Evolutionary conservation across 2,797 vertebrate species (phyloP), one percentile per base, ranked within the genome.

Genomic region (Smutsia gigantea): DNA sequence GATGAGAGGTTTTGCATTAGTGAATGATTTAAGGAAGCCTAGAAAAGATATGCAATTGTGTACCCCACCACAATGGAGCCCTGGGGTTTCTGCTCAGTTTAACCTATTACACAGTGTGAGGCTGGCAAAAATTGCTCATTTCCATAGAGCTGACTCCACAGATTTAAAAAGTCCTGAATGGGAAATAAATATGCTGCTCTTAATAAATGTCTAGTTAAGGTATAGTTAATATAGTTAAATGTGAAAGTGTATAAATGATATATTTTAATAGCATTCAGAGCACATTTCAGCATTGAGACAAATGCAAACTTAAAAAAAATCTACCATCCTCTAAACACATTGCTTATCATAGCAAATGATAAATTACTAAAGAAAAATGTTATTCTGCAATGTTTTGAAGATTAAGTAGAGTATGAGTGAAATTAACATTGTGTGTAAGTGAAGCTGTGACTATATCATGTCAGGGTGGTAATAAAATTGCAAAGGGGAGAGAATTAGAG

Each of bases 141-240:
- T 98, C 97, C 98, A 98, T 98, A 98, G 94, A 97, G 98, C 98
- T 98, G 98, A 99, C 98, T 98, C 97, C 61, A 90, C 98, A 98
- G 98, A 97, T 97, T 98, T 98, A 97, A 98, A 98, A 98, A 98
- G 98, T 92, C 95, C 96, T 98, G 98, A 98, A 95, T 95, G 96
- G 93, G 98, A 98, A 98, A 98, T 98, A 98, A 98, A 98, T 98
- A 98, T 95, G 95, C 98, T 97, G 93, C 97, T 98, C 93, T 98
- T 98, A 98, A 98, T 98, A 98, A 98, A 98, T 98, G 98, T 97
- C 97, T 98, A 97, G 95, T 98, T 98, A 98, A 98, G 97, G 81
- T 93, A 85, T 97, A 98, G 96, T 98, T 98, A 98, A 98, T 98
- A 97, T 92, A 98, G 98, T 98, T 98, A 98, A 98, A 98, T 98